Conservation (phyloP, 2,113 vertebrate genomes). For the Colaptes auratus region DNA sequence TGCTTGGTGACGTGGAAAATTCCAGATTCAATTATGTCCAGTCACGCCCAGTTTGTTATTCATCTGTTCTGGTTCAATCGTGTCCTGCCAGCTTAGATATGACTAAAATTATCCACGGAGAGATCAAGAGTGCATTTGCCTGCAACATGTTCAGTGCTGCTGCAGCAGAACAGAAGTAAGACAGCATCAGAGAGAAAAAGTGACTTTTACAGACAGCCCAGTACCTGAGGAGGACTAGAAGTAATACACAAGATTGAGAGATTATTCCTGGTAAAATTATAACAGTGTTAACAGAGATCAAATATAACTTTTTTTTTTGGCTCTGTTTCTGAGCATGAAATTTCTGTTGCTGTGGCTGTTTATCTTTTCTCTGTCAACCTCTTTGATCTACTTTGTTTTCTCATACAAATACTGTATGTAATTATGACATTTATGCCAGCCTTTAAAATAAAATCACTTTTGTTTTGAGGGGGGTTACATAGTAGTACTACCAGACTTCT, state of each 20-base stretch:
- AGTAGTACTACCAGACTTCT: conserved; percentile 43
- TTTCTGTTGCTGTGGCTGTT: conserved; percentile 48
- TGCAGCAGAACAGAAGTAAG: background rate
- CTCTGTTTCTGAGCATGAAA: conserved; percentile 31
- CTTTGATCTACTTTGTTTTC: conserved; percentile 71
- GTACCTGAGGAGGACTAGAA: conserved; percentile 20
- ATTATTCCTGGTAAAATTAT: conserved; percentile 50
- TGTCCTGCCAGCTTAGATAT: conserved; percentile 34
- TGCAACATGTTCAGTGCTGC: background rate
- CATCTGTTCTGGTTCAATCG: conserved; percentile 46
- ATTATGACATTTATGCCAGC: conserved; percentile 68
- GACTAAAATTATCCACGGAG: conserved; percentile 59
- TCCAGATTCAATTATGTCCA: conserved; percentile 35
- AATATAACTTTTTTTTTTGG: conserved; percentile 54
- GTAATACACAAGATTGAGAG: background rate
- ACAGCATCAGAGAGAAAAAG: background rate
- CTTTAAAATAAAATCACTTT: conserved; percentile 60
- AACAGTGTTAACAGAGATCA: conserved; percentile 47
- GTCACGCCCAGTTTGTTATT: conserved; percentile 39
- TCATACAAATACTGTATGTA: conserved; percentile 63
- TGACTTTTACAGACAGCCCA: conserved; percentile 21
- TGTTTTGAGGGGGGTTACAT: conserved; percentile 41
- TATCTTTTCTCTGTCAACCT: conserved; percentile 49
- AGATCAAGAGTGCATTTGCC: conserved; percentile 40
- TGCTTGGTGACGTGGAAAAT: conserved; percentile 2